Evolutionary conservation across 2,888 invertebrate species (phyloP).

Genomic region (Macroteleia sp.): DNA sequence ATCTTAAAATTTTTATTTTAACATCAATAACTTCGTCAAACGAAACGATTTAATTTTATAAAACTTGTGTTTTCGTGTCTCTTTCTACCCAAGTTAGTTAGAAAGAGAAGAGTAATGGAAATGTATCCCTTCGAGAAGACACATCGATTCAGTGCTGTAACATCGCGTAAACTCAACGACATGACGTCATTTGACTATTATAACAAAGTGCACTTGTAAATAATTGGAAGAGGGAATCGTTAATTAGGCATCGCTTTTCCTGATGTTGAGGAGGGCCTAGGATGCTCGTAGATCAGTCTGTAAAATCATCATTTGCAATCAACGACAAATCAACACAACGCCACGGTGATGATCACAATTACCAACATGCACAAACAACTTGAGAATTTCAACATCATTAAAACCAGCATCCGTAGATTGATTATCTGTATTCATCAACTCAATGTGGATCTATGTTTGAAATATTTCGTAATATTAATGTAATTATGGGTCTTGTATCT

Average conservation of each 20-base stretch:
- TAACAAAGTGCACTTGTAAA: slow-evolving; percentile 38
- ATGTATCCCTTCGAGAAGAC: slow-evolving; percentile 2
- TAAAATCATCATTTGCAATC: slow-evolving; percentile 25
- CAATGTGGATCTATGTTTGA: slow-evolving; percentile 53
- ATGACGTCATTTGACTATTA: slow-evolving; percentile 16
- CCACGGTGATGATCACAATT: slow-evolving; percentile 32
- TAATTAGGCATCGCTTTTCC: slow-evolving; percentile 22
- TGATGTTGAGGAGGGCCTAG: slow-evolving; percentile 72
- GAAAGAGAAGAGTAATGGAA: too few relatives aligned
- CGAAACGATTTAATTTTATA: too few relatives aligned
- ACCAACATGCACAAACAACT: slow-evolving; percentile 23
- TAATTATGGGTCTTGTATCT: slow-evolving; percentile 44
- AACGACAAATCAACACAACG: slow-evolving; percentile 45
- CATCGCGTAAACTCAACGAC: slow-evolving; percentile 25
- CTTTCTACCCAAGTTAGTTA: too few relatives aligned
- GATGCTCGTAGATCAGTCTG: slow-evolving; percentile 77
- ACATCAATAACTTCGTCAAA: too few relatives aligned
- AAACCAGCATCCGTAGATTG: slow-evolving; percentile 28
- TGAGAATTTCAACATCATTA: slow-evolving; percentile 15
- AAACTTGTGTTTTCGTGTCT: too few relatives aligned
- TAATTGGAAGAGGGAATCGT: slow-evolving; percentile 34
- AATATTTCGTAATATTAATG: slow-evolving; percentile 39
- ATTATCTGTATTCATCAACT: slow-evolving; percentile 37
- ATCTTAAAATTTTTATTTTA: too few relatives aligned
- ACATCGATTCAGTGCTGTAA: neutral